Evolutionary conservation across 1,140 invertebrate species (phyloP).

Genomic region (Camponotus pennsylvanicus): DNA sequence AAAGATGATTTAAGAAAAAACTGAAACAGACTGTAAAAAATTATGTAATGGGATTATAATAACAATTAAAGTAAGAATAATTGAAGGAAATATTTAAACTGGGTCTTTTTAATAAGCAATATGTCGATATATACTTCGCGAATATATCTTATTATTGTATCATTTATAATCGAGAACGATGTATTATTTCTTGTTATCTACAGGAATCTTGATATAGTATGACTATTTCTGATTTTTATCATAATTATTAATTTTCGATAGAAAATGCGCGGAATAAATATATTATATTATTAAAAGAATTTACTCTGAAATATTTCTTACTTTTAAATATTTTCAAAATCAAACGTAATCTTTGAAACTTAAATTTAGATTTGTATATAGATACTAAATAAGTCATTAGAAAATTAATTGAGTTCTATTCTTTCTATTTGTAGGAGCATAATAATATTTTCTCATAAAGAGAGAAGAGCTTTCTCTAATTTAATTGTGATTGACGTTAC

Average conservation of each 20-base stretch:
- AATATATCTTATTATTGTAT: background rate
- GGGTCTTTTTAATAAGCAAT: background rate
- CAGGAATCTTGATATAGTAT: background rate
- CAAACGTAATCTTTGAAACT: slow-evolving; percentile 21
- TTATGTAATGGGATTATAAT: too few species aligned
- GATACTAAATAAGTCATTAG: slow-evolving; percentile 8
- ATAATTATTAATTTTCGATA: background rate
- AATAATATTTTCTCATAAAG: slow-evolving; percentile 12
- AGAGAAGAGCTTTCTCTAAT: slow-evolving; percentile 28
- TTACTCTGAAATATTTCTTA: background rate
- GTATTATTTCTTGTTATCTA: background rate
- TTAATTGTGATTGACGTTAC: slow-evolving; percentile 37
- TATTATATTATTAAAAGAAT: slow-evolving; percentile 28
- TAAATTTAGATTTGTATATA: slow-evolving; percentile 1
- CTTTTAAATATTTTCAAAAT: slow-evolving; percentile 13
- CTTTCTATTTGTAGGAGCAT: background rate
- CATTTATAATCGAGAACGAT: background rate
- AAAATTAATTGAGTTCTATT: background rate
- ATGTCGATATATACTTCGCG: background rate
- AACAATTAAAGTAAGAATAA: background rate
- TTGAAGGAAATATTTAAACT: background rate
- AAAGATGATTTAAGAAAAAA: background rate
- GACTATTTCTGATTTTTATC: background rate
- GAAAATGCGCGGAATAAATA: background rate
- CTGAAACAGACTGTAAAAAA: background rate